Percentiles rank a stretch among this genome's conserved stretches.
Conservation (phyloP, 2,888 invertebrate genomes). For the Palloptera scutellata region DNA sequence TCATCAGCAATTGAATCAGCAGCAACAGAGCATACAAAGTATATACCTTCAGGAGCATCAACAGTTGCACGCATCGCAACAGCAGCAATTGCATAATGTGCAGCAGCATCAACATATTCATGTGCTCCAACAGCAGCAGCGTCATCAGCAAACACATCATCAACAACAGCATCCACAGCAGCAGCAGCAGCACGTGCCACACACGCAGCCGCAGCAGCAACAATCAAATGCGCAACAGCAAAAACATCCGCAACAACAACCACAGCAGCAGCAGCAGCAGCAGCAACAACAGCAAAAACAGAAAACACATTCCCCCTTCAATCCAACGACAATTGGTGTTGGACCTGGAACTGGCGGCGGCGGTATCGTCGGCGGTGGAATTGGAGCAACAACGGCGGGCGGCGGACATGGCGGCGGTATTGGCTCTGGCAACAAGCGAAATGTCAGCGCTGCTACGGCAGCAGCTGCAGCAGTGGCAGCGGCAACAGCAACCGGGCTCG, state of each 20-base stretch:
- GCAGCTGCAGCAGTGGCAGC: constrained; percentile 37
- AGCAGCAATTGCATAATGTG: constrained; percentile 49
- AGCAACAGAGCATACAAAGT: constrained; percentile 57
- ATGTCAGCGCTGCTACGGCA: constrained; percentile 49
- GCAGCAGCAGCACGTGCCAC: constrained; percentile 48
- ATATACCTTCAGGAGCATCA: constrained; percentile 56
- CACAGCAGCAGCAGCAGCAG: constrained; percentile 8
- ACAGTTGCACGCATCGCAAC: constrained; percentile 44
- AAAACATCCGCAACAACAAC: constrained; percentile 18
- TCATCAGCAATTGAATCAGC: constrained; percentile 46
- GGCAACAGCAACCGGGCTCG: constrained; percentile 28
- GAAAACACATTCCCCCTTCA: constrained; percentile 55
- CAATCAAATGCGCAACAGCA: constrained; percentile 38
- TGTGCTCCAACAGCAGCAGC: constrained; percentile 49
- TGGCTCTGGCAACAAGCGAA: constrained; percentile 59
- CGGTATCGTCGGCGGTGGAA: constrained; percentile 53
- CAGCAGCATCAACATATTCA: constrained; percentile 54
- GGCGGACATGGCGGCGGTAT: constrained; percentile 55
- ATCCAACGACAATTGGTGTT: constrained; percentile 48
- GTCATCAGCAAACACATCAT: constrained; percentile 34
- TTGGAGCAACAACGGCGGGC: constrained; percentile 48
- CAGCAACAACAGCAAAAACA: constrained; percentile 44
- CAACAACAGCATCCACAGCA: constrained; percentile 37
- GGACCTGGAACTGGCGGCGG: constrained; percentile 51
- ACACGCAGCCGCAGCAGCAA: constrained; percentile 51